These are phyloP conservation scores for Condylostylus longicornis DNA, from an alignment of 1,140 invertebrate genomes.

Conservation along the genomic window DNA sequence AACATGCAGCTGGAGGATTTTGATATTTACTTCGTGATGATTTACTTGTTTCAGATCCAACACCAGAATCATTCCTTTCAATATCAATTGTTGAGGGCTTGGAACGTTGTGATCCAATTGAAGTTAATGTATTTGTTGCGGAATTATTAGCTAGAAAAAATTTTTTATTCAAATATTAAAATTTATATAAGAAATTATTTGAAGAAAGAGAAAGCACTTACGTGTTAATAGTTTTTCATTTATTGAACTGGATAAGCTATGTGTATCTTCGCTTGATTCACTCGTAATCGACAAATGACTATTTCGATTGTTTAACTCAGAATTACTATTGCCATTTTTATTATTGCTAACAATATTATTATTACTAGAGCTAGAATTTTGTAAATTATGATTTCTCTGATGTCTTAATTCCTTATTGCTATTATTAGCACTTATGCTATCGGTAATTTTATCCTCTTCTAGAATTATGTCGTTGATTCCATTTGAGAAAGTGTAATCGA, in stretches of 20 bases:
- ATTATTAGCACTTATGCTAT: slow-evolving; percentile 19
- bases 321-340: too few relatives aligned
- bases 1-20: slow-evolving; percentile 25
- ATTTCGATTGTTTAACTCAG: slow-evolving; percentile 40
- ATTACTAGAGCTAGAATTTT: too few relatives aligned
- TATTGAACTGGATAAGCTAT: slow-evolving; percentile 40
- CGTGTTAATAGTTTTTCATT: slow-evolving; percentile 35
- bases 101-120: slow-evolving; percentile 7
- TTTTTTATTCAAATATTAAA: too few relatives aligned
- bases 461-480: slow-evolving; percentile 38
- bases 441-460: slow-evolving; percentile 40
- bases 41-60: slow-evolving; percentile 82
- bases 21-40: slow-evolving; percentile 61
- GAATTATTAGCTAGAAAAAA: too few relatives aligned
- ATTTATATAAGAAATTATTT: too few relatives aligned
- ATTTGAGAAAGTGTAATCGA: slow-evolving; percentile 40
- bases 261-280: slow-evolving; percentile 51
- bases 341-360: too few relatives aligned
- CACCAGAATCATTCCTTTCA: slow-evolving; percentile 83
- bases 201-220: slow-evolving; percentile 20
- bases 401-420: too few relatives aligned
- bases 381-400: slow-evolving; percentile 31
- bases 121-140: slow-evolving; percentile 6
- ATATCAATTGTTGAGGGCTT: slow-evolving; percentile 44
- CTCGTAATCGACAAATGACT: slow-evolving; percentile 43